Conservation (phyloP, 2,888 invertebrate genomes). For the Lithophane ornitopus region DNA sequence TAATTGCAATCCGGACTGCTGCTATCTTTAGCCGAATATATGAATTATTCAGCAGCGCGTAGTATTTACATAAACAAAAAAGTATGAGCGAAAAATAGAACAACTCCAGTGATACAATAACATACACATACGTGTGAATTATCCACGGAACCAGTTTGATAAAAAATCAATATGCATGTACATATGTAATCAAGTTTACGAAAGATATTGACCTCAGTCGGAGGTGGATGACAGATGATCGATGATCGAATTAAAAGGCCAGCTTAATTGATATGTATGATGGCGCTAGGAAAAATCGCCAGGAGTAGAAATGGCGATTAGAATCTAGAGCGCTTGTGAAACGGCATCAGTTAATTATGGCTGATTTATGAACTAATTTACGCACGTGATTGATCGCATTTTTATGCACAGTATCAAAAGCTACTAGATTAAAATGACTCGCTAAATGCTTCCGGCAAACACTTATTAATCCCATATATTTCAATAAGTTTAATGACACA, state of each 20-base stretch:
- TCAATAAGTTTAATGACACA: conserved; percentile 15
- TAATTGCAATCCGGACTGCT: conserved; percentile 23
- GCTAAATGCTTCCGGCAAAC: conserved; percentile 64
- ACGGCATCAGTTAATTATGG: conserved; percentile 55
- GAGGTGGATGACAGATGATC: conserved; percentile 87
- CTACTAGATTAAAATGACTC: conserved; percentile 60
- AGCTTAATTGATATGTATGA: conserved; percentile 82
- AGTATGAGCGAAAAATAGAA: conserved; percentile 43
- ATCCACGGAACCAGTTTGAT: conserved; percentile 81
- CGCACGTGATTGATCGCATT: conserved; percentile 49
- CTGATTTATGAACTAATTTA: conserved; percentile 62
- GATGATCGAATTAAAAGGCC: conserved; percentile 82
- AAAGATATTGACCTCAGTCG: conserved; percentile 87
- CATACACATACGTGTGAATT: conserved; percentile 39
- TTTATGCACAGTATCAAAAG: conserved; percentile 61
- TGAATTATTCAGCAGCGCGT: conserved; percentile 50
- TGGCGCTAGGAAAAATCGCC: conserved; percentile 81
- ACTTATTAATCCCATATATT: conserved; percentile 20
- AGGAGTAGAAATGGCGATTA: conserved; percentile 70
- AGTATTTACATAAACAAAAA: conserved; percentile 50
- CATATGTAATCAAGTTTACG: conserved; percentile 79
- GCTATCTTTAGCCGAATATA: conserved; percentile 49
- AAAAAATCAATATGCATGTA: conserved; percentile 80
- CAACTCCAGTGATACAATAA: conserved; percentile 41
- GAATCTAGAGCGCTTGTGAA: conserved; percentile 73